phyloP scores from a whole-genome alignment of 2,113 vertebrate species.

The Coreoperca whiteheadi region DNA sequence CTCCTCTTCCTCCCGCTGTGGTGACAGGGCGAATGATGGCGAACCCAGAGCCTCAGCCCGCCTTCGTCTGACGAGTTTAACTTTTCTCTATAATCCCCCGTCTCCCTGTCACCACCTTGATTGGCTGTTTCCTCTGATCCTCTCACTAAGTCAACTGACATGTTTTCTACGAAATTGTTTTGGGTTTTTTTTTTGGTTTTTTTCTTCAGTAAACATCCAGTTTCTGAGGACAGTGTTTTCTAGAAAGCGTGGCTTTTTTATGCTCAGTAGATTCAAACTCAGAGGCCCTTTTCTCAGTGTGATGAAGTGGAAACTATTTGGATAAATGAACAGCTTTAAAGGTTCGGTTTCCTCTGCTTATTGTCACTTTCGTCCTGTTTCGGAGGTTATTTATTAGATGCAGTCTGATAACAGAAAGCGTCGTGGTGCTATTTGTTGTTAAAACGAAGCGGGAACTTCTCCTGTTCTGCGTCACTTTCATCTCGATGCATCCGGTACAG shows the following conservation, averaged over 20 bases:
- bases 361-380: background rate
- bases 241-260: background rate
- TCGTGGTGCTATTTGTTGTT: background rate
- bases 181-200: background rate
- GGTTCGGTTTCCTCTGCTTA: background rate
- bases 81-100: constrained; percentile 4
- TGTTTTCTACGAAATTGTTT: too few species aligned
- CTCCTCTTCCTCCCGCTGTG: constrained; percentile 4
- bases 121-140: background rate
- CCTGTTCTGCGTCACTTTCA: too few species aligned
- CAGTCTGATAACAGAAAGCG: background rate
- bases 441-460: background rate
- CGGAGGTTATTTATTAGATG: background rate
- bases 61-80: background rate
- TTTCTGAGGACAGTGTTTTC: background rate
- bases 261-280: background rate
- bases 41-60: constrained; percentile 17
- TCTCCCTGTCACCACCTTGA: background rate
- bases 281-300: background rate
- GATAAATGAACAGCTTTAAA: too few species aligned
- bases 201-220: background rate
- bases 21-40: constrained; percentile 38
- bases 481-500: too few species aligned
- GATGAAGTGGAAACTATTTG: too few species aligned
- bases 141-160: background rate